Evolutionary conservation across 2,888 invertebrate species (phyloP), one percentile per base, ranked within the genome.

Genomic region (Ochropleura leucogaster): DNA sequence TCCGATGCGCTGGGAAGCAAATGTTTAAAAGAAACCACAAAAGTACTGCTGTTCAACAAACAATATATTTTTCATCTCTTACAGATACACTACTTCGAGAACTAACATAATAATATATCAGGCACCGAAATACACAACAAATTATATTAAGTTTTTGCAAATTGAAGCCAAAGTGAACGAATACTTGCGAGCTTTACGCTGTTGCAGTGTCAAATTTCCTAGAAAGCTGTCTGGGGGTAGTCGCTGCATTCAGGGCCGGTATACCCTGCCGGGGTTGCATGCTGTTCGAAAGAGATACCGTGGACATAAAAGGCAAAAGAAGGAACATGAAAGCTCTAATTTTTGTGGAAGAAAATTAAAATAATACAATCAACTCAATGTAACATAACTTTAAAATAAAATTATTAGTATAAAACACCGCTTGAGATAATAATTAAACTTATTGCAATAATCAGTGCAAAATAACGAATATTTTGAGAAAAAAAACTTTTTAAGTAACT

Each of bases 81-180:
- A 67, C 57, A 73, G 72, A 75, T 78, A 74, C 60, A 82, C 79
- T 88, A 84, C 82, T 62, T 76, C 53, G 79, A 77, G 73, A 82
- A 85, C 65, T 80, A 78, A 84, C 63, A 67, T 65, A 73, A 72
- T 30, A 30, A 14, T 62, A 44, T 79, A 84, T 80, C 77, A 85
- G 85, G 85, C 85, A 85, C 85, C 80, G 46, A 84, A 80, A 82
- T 78, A 87, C 79, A 82, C 85, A 85, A 84, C 83, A 82, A 79
- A 78, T 78, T 87, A 80, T 55, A 53, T 40, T 69, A 66, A 42
- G 42, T 4, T 44, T 46, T 9, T 7, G 59, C 57, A 75, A 12
- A 14, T 4, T 6, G 2, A 1, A 63, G 63, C 49, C 62, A 73
- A 30, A 59, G 30, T 8, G n/a, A 14, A 49, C 30, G n/a, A n/a